Base-by-base conservation (phyloP, 2,888 invertebrate species). In the Sarcophaga rosellei region DNA sequence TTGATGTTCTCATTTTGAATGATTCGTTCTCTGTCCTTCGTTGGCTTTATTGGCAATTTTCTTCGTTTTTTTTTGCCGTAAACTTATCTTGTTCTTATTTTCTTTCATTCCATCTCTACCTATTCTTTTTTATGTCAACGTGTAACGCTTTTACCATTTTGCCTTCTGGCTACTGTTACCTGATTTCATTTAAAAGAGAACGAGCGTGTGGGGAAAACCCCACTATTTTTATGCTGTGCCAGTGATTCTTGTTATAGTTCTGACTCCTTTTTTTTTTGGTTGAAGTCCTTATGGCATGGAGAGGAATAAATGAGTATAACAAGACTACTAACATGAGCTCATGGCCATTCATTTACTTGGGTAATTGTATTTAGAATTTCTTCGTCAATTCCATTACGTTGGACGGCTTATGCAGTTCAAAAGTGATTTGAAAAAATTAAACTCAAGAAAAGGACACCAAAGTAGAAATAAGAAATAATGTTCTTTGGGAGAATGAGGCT, bases 121-220 rank as follows among this genome's bases (percentile, higher is more conserved):
- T 21, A n/a, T n/a, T 23, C 44, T 44, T 53, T 23, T 6, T 62
- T 68, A 61, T 68, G 12, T 25, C 35, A 61, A n/a, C 47, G 47
- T 47, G 44, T 77, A 62, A 78, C 68, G 68, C 62, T 73, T 78
- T 83, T 78, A 68, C 23, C 44, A 12, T 4, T 78, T 65, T 53
- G 68, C 53, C 83, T 53, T 21, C 21, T 44, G 62, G 77, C 68
- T 78, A 4, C 8, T 78, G 44, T 68, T 68, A 78, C 57, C 73
- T 78, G 53, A 44, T 69, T 53, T 53, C 35, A 68, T 62, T 62
- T 47, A 73, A 44, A 63, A 53, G 15, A 23, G 17, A 35, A 35
- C 35, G 35, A 35, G 35, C 35, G 8, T 8, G 8, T 8, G 35
- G 8, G 35, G 10, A 8, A 10, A 35, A 8, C 35, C 35, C 35